Conservation (phyloP, 2,113 vertebrate species). For the Balaenoptera acutorostrata region DNA sequence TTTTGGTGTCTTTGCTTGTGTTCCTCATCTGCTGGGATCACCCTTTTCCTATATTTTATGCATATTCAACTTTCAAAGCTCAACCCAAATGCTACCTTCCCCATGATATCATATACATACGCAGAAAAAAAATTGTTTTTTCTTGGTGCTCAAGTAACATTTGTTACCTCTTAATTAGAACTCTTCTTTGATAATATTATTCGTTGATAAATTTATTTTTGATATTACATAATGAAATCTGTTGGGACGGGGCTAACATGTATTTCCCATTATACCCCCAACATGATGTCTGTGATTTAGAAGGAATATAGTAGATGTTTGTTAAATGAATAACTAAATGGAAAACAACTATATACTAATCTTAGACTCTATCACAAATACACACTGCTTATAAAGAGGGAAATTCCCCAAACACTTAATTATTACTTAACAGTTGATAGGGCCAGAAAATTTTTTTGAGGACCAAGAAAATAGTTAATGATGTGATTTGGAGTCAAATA, state of each 20-base stretch:
- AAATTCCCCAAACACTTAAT: neutral
- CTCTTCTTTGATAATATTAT: neutral
- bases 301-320: neutral
- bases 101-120: neutral
- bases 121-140: neutral
- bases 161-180: neutral
- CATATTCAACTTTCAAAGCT: neutral
- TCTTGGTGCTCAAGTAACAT: neutral
- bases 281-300: neutral
- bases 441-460: neutral
- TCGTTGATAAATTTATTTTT: neutral
- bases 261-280: neutral
- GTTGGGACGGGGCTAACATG: neutral
- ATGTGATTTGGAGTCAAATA: neutral
- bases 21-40: neutral
- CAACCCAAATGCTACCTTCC: neutral
- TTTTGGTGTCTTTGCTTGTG: neutral
- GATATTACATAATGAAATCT: neutral
- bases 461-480: neutral
- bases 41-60: neutral
- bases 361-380: neutral
- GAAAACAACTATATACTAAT: neutral
- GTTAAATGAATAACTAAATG: neutral
- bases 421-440: neutral
- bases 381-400: rapidly evolving